These are phyloP conservation scores for Schizothorax lantsangensis DNA, from an alignment of 2,797 vertebrate species.

Conservation along the genomic window DNA sequence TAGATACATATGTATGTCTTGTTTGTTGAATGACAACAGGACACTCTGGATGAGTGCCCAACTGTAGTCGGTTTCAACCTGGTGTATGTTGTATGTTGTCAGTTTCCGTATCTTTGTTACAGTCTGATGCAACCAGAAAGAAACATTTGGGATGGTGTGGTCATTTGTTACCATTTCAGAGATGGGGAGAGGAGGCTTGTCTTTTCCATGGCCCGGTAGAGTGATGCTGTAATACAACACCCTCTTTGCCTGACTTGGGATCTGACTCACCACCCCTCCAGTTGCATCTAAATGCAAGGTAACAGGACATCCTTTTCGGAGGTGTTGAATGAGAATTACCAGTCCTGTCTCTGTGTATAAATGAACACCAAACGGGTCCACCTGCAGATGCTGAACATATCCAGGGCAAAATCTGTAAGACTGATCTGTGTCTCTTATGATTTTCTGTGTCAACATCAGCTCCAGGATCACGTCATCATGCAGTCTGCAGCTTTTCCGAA, in stretches of 20 bases:
- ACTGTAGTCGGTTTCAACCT: conserved; percentile 6
- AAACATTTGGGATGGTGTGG: conserved; percentile 9
- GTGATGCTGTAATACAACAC: conserved; percentile 19
- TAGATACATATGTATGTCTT: not conserved
- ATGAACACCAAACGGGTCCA: conserved; percentile 19
- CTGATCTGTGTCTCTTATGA: not conserved
- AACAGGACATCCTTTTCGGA: not conserved
- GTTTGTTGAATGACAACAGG: not conserved
- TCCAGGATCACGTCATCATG: conserved; percentile 20
- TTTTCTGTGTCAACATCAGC: conserved; percentile 20
- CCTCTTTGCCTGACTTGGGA: not conserved
- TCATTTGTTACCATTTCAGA: conserved; percentile 35
- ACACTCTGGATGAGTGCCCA: conserved; percentile 11
- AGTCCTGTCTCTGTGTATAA: conserved; percentile 24
- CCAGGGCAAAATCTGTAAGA: conserved; percentile 7
- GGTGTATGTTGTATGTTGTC: not conserved
- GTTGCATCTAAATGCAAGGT: not conserved
- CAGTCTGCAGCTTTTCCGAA: not conserved
- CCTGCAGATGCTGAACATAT: conserved; percentile 33
- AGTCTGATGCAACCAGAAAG: not conserved
- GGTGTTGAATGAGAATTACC: conserved; percentile 12
- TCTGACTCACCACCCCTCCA: not conserved
- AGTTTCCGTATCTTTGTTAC: conserved; percentile 3
- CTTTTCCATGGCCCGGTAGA: not conserved
- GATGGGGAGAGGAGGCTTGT: conserved; percentile 7